These are phyloP conservation scores for Lepus oiostolus DNA, from an alignment of 2,797 vertebrate genomes.

Conservation along the genomic window DNA sequence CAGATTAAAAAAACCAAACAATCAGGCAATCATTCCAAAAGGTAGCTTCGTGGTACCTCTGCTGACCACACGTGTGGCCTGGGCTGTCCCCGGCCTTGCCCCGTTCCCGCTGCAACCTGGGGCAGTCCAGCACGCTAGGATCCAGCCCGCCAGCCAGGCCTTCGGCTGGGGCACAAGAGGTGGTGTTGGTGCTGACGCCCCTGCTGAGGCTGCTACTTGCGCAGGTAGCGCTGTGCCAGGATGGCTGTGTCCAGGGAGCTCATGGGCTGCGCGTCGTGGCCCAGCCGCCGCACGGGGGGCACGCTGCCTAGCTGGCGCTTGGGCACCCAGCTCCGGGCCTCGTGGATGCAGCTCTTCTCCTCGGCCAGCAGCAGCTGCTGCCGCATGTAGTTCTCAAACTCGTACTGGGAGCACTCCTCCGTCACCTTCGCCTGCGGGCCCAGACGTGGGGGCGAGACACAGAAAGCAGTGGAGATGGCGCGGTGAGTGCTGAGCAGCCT, in stretches of 20 bases:
- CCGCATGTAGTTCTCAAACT: constrained; percentile 99
- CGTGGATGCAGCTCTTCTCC: constrained; percentile 98
- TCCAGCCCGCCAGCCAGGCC: constrained; percentile 83
- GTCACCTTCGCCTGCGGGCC: constrained; percentile 93
- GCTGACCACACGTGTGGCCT: constrained; percentile 79
- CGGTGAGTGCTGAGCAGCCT: no score
- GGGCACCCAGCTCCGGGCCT: constrained; percentile 96
- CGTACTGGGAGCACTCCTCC: constrained; percentile 98
- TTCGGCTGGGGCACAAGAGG: constrained; percentile 73
- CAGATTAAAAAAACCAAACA: constrained; percentile 86
- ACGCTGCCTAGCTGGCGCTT: constrained; percentile 96
- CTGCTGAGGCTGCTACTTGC: constrained; percentile 90
- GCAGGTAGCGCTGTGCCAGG: constrained; percentile 97
- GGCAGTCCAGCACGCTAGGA: constrained; percentile 69
- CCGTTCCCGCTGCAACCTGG: background rate
- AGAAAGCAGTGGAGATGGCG: rapidly evolving
- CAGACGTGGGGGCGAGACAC: no score
- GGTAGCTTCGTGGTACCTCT: constrained; percentile 87
- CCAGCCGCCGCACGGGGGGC: constrained; percentile 96
- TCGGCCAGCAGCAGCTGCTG: constrained; percentile 98
- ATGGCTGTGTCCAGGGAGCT: constrained; percentile 97
- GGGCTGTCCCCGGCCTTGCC: constrained; percentile 71
- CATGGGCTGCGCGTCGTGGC: constrained; percentile 97
- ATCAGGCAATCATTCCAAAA: constrained; percentile 87
- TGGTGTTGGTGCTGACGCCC: constrained; percentile 75